phyloP scores from a whole-genome alignment of 2,797 vertebrate species.

The Nannoperca obscura region DNA sequence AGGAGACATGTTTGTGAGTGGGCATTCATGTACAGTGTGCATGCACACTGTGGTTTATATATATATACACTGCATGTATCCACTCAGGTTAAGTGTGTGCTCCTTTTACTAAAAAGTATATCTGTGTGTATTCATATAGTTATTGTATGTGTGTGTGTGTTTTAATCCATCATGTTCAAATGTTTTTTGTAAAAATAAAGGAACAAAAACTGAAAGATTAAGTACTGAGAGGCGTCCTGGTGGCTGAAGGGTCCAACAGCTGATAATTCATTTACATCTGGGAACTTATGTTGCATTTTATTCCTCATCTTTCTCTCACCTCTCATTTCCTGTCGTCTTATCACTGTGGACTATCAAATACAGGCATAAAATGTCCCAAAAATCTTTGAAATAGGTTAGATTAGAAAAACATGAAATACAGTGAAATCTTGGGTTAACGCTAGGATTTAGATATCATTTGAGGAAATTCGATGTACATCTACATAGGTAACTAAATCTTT shows the following conservation, averaged over 20 bases:
- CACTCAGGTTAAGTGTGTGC: constrained; percentile 51
- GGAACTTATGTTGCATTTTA: too few relatives aligned
- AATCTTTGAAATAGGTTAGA: too few relatives aligned
- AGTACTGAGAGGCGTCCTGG: not conserved
- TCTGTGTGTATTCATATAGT: not conserved
- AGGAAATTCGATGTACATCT: not conserved
- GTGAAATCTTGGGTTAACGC: not conserved
- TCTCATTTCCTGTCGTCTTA: too few relatives aligned
- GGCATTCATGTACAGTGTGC: constrained; percentile 40
- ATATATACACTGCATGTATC: constrained; percentile 8
- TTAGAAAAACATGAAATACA: not conserved
- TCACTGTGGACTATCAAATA: too few relatives aligned
- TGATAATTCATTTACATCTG: too few relatives aligned
- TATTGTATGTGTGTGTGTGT: too few relatives aligned
- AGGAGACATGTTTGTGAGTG: constrained; percentile 45
- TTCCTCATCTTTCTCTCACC: too few relatives aligned
- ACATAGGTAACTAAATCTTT: not conserved
- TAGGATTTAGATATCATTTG: not conserved
- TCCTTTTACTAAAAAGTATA: constrained; percentile 44
- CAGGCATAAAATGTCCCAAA: too few relatives aligned
- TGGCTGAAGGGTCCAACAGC: not conserved
- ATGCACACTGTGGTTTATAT: constrained; percentile 21
- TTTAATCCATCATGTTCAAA: not conserved
- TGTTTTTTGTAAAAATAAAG: constrained; percentile 5
- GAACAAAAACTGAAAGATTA: not conserved